Conservation (phyloP, 2,888 invertebrate genomes). For the Darwinula stevensoni region DNA sequence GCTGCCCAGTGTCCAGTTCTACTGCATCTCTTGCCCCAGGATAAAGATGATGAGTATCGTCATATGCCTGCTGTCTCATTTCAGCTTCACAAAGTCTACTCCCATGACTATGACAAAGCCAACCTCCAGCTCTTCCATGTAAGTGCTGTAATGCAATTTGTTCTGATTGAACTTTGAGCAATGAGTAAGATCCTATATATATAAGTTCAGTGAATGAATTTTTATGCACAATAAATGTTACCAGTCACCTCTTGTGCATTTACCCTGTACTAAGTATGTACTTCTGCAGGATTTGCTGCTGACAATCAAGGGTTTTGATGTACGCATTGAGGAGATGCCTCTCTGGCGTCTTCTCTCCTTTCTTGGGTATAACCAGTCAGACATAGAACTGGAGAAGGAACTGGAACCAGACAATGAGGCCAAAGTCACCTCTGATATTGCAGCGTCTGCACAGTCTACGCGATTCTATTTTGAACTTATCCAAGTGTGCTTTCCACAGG, state of each 20-base stretch:
- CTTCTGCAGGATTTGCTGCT: constrained; percentile 41
- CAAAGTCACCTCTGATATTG: constrained; percentile 13
- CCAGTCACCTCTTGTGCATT: constrained; percentile 8
- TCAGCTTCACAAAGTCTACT: neutral
- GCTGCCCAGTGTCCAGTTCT: constrained; percentile 59
- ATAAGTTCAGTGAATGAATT: too few relatives aligned
- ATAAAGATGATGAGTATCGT: constrained; percentile 16
- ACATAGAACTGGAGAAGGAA: constrained; percentile 20
- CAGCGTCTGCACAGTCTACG: constrained; percentile 45
- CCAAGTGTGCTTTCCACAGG: constrained; percentile 43
- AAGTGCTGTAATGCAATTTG: too few relatives aligned
- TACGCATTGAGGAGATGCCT: constrained; percentile 61
- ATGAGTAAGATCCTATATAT: too few relatives aligned
- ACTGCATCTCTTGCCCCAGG: constrained; percentile 32
- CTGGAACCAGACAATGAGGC: constrained; percentile 16
- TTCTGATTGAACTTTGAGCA: too few relatives aligned
- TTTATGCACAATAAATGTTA: too few relatives aligned
- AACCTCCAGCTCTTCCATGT: constrained; percentile 66
- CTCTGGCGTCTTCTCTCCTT: constrained; percentile 32
- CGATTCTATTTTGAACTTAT: constrained; percentile 62
- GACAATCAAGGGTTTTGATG: constrained; percentile 45
- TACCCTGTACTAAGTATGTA: too few relatives aligned
- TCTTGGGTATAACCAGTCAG: constrained; percentile 21
- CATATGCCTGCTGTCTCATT: constrained; percentile 41
- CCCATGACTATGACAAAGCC: too few relatives aligned